Conservation (phyloP, 2,888 invertebrate genomes). For the Acrobasis suavella region DNA sequence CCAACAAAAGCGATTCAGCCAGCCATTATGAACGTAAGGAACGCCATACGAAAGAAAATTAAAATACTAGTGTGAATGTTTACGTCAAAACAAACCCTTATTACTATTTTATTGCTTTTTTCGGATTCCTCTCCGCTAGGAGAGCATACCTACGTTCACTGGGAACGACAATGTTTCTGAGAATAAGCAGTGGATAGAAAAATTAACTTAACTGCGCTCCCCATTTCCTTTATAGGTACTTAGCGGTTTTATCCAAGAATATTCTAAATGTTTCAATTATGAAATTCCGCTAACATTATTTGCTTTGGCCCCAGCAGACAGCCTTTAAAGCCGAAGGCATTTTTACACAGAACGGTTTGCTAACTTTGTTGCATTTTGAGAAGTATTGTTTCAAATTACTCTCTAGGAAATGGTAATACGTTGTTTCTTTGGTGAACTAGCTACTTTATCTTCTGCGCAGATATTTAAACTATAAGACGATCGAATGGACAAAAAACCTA, state of each 20-base stretch:
- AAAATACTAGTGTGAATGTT: conserved; percentile 27
- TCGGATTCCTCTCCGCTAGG: conserved; percentile 31
- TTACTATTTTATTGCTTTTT: conserved; percentile 30
- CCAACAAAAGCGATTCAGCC: conserved; percentile 18
- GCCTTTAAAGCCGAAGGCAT: background rate
- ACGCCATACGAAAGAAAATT: conserved; percentile 17
- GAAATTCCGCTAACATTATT: conserved; percentile 16
- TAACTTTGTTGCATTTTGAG: conserved; percentile 1
- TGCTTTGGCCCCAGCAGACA: background rate
- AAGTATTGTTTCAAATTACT: conserved; percentile 1
- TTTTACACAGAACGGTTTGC: background rate
- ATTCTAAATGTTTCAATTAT: conserved; percentile 20
- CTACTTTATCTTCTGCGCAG: background rate
- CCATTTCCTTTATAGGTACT: conserved; percentile 1
- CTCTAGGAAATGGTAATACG: conserved; percentile 2
- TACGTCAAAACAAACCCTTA: conserved; percentile 25
- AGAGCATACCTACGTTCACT: conserved; percentile 19
- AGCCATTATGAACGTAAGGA: conserved; percentile 18
- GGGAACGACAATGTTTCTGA: conserved; percentile 13
- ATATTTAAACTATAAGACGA: too few species aligned
- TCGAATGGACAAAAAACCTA: too few species aligned
- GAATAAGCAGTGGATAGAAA: conserved; percentile 23
- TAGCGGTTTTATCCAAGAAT: conserved; percentile 17
- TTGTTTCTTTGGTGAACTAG: background rate
- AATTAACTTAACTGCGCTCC: conserved; percentile 17